Conservation (phyloP, 2,113 vertebrate species). For the Brachyhypopomus occidentalis region DNA sequence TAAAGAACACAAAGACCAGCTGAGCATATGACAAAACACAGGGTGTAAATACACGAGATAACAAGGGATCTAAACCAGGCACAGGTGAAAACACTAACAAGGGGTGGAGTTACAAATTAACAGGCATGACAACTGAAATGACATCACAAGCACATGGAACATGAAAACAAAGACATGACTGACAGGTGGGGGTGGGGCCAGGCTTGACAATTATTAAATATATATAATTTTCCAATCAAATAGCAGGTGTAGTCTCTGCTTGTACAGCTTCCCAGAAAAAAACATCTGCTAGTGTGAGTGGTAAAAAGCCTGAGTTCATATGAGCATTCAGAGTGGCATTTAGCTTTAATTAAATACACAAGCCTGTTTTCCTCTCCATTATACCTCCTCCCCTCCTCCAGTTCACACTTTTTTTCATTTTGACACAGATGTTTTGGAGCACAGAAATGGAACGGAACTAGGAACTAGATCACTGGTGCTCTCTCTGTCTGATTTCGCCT, state of each 20-base stretch:
- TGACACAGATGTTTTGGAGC: neutral
- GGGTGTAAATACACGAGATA: too few species aligned
- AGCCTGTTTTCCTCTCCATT: neutral
- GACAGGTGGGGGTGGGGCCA: too few species aligned
- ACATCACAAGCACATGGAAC: too few species aligned
- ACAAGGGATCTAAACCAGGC: too few species aligned
- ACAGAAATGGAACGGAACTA: neutral
- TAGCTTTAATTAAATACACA: constrained; percentile 4
- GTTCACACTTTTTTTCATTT: neutral
- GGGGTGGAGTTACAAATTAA: too few species aligned
- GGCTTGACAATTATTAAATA: neutral
- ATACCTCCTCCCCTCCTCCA: neutral
- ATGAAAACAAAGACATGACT: too few species aligned
- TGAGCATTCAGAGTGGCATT: neutral
- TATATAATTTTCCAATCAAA: neutral
- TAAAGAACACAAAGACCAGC: too few species aligned
- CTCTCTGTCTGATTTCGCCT: neutral
- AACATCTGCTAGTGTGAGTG: neutral
- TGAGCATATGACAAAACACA: too few species aligned
- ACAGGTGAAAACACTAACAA: too few species aligned
- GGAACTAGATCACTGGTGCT: neutral
- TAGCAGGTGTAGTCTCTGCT: neutral
- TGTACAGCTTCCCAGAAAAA: neutral
- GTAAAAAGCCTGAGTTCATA: neutral
- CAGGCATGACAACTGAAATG: too few species aligned